Percentiles rank a stretch among this genome's conserved stretches.
These are phyloP conservation scores for Lethrus apterus DNA, from an alignment of 1,140 invertebrate species.

Conservation along the genomic window DNA sequence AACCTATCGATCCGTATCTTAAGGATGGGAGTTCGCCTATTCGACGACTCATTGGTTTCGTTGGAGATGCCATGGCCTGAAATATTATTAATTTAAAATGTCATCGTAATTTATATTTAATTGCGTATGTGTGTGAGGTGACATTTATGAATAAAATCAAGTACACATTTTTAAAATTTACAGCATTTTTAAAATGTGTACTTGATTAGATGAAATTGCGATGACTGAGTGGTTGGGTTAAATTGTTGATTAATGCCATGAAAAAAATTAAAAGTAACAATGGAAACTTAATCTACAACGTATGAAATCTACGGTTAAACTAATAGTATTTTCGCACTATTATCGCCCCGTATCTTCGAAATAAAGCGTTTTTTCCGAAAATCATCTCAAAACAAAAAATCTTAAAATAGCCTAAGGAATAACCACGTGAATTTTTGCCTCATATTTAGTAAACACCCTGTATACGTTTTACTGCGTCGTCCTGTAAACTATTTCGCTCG, in stretches of 20 bases:
- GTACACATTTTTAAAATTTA: background rate
- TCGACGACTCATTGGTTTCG: slow-evolving; percentile 19
- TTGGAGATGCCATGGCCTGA: slow-evolving; percentile 13
- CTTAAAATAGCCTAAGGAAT: background rate
- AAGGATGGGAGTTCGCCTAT: slow-evolving; percentile 33
- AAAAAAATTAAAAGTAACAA: no score
- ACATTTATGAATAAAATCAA: background rate
- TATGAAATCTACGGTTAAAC: no score
- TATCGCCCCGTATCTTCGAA: no score
- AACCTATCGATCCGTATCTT: slow-evolving; percentile 29
- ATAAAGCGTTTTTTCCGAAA: no score
- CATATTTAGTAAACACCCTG: background rate
- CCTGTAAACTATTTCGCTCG: slow-evolving; percentile 11
- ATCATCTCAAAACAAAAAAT: slow-evolving; percentile 4
- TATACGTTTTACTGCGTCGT: background rate
- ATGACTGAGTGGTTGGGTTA: no score
- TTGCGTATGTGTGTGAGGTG: slow-evolving; percentile 1
- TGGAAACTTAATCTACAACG: no score
- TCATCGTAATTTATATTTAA: background rate
- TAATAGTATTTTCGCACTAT: no score
- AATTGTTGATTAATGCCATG: no score
- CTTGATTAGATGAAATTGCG: no score
- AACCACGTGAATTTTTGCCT: background rate
- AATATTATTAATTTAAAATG: slow-evolving; percentile 11
- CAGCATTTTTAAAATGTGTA: background rate